Evolutionary conservation across 2,113 vertebrate genomes (phyloP).

Genomic region (Rhegmatorhina hoffmannsi): DNA sequence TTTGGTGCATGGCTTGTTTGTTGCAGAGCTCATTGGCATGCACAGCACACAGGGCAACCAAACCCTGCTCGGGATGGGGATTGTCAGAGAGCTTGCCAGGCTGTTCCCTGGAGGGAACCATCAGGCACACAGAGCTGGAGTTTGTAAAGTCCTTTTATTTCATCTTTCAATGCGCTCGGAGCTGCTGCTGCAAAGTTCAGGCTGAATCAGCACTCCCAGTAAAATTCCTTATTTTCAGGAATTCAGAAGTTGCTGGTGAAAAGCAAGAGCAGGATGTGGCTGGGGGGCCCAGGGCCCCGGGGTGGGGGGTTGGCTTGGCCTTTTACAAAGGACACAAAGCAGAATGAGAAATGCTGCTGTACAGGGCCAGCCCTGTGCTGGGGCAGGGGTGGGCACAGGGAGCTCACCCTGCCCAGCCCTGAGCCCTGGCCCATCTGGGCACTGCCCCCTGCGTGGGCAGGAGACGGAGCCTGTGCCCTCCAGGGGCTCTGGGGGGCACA

Average conservation of each 20-base stretch:
- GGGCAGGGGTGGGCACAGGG: background rate
- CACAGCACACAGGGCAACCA: background rate
- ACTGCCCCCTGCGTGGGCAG: rapidly evolving
- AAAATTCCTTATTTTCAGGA: conserved; percentile 2
- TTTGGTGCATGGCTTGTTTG: background rate
- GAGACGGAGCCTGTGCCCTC: rapidly evolving
- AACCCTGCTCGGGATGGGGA: conserved; percentile 6
- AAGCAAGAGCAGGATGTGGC: background rate
- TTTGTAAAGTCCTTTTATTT: conserved; percentile 17
- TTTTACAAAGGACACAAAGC: background rate
- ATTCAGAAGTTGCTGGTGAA: background rate
- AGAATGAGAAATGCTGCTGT: rapidly evolving
- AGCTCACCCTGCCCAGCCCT: rapidly evolving
- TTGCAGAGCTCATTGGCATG: background rate
- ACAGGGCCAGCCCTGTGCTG: rapidly evolving
- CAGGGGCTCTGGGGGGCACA: background rate
- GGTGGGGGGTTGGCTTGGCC: rapidly evolving
- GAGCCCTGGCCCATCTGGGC: background rate
- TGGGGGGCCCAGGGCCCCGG: rapidly evolving
- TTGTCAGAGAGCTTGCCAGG: background rate
- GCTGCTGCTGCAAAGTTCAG: background rate
- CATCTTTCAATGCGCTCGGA: background rate
- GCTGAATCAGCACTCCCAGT: background rate
- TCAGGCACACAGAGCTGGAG: background rate
- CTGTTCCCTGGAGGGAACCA: background rate